phyloP scores from a whole-genome alignment of 2,113 vertebrate species.

The Myotis yumanensis region DNA sequence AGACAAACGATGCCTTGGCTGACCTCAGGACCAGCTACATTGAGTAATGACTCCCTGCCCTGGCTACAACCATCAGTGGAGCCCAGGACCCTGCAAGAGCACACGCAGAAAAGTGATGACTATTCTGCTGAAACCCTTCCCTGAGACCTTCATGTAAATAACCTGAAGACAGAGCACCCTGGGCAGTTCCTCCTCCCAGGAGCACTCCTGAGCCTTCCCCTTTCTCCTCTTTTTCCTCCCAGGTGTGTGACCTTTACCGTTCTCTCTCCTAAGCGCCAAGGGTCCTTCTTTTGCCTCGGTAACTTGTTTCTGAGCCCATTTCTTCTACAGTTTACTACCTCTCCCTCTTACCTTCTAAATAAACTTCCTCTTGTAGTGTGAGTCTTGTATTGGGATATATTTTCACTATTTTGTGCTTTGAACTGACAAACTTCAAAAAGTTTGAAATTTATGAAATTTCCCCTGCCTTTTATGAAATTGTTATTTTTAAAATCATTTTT shows the following conservation, averaged over 20 bases:
- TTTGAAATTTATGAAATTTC: not conserved
- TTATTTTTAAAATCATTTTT: not conserved
- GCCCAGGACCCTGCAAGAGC: not conserved
- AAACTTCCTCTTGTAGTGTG: not conserved
- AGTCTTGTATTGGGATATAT: not conserved
- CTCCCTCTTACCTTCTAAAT: not conserved
- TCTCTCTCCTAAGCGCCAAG: not conserved
- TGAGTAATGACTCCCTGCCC: not conserved
- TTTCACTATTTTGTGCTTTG: not conserved
- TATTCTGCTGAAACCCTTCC: not conserved
- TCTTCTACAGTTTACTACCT: not conserved
- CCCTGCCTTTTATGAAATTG: not conserved
- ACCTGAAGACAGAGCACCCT: not conserved
- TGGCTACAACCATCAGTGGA: not conserved
- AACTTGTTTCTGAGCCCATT: not conserved
- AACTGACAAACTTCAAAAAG: not conserved
- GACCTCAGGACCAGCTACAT: not conserved
- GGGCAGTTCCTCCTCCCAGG: not conserved
- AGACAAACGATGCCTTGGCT: not conserved
- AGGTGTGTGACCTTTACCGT: not conserved
- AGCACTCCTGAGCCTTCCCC: not conserved
- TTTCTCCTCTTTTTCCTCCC: not conserved
- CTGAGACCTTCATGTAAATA: not conserved
- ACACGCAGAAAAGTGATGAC: not conserved
- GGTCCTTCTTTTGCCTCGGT: too few species aligned